phyloP scores from a whole-genome alignment of 1,140 invertebrate species.

The Hyles vespertilio region DNA sequence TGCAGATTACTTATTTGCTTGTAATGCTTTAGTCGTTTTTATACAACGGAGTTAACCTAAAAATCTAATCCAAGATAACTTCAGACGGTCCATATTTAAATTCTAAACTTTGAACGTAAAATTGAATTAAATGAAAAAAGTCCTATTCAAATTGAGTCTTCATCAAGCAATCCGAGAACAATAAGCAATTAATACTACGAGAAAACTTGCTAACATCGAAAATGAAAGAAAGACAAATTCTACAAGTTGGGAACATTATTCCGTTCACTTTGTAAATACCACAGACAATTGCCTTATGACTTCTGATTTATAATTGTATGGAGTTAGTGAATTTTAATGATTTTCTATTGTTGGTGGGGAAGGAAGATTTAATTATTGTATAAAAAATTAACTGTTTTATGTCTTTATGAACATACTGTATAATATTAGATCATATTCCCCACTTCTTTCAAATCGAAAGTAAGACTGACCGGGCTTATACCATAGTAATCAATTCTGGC shows the following conservation, averaged over 20 bases:
- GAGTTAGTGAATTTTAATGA: conserved; percentile 2
- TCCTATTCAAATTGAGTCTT: neutral
- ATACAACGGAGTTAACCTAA: too few species aligned
- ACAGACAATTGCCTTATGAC: conserved; percentile 17
- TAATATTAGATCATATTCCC: too few species aligned
- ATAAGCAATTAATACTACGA: conserved; percentile 6
- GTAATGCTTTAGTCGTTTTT: too few species aligned
- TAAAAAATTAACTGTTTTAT: neutral
- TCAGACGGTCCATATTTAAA: too few species aligned
- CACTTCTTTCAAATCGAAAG: too few species aligned
- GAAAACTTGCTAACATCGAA: conserved; percentile 10
- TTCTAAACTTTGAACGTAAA: neutral
- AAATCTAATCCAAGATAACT: too few species aligned
- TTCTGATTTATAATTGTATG: conserved; percentile 23
- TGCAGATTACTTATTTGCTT: too few species aligned
- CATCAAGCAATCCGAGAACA: neutral
- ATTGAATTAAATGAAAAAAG: conserved; percentile 1
- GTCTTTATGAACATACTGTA: neutral
- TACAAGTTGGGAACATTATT: conserved; percentile 11
- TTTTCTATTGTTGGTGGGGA: too few species aligned
- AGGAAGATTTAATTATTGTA: neutral
- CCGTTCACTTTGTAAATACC: conserved; percentile 12
- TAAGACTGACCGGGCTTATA: too few species aligned
- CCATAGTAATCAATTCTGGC: too few species aligned
- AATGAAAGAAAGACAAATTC: conserved; percentile 26